Percentiles rank a stretch among this genome's conserved stretches.
phyloP scores from a whole-genome alignment of 2,888 invertebrate genomes.

The Latrodectus elegans region DNA sequence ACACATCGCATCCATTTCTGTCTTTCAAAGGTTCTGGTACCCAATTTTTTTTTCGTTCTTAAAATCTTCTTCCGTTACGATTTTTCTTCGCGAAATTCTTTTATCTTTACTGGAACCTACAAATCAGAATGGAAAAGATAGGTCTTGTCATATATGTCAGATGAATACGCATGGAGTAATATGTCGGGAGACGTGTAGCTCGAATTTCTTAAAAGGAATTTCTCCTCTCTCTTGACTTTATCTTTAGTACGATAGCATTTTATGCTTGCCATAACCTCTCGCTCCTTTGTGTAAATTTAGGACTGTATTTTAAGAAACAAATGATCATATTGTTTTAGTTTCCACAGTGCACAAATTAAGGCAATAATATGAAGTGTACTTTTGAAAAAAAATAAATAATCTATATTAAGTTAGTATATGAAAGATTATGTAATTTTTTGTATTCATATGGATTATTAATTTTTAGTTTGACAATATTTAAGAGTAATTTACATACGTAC shows the following conservation, averaged over 20 bases:
- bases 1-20: conserved; percentile 19
- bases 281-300: conserved; percentile 5
- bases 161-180: conserved; percentile 38
- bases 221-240: conserved; percentile 20
- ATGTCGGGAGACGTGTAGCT: conserved; percentile 24
- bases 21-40: neutral
- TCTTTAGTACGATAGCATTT: conserved; percentile 29
- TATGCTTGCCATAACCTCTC: neutral
- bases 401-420: too few relatives aligned
- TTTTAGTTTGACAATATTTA: too few relatives aligned
- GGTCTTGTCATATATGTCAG: conserved; percentile 56
- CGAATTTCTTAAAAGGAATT: conserved; percentile 3
- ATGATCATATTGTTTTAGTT: too few relatives aligned
- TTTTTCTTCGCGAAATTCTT: neutral
- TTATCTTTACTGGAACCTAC: conserved; percentile 35
- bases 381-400: too few relatives aligned
- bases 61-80: conserved; percentile 12
- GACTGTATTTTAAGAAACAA: neutral
- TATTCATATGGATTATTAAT: too few relatives aligned
- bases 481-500: too few relatives aligned
- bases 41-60: conserved; percentile 14
- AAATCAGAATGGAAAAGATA: conserved; percentile 52
- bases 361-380: too few relatives aligned
- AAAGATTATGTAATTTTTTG: too few relatives aligned
- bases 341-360: too few relatives aligned